Base-by-base conservation (phyloP, 2,113 vertebrate genomes). In the Aptenodytes forsteri region DNA sequence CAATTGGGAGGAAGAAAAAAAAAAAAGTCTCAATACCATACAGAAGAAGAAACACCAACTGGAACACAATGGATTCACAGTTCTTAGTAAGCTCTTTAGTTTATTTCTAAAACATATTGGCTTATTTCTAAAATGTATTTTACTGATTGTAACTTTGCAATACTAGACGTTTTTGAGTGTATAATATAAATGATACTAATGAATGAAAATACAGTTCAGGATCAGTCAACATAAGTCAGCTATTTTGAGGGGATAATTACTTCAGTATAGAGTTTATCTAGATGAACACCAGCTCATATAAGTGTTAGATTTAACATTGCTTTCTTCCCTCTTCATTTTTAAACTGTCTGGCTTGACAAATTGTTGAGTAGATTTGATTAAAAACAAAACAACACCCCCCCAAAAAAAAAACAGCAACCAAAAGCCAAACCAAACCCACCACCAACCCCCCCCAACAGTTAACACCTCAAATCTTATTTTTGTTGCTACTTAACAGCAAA, bases 401-500 rank as follows among this genome's bases (percentile, higher is more conserved):
- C 6, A 44, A 12, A 38, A 25, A 18, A 32, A 16, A 26, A 13
- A 5, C 38, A 42, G 42, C 16, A 36, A 66, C 19, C 10, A 11
- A 50, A 22, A 17, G 42, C 42, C 42, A 54, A 32, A 9, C 7
- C 29, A 93, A 93, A 46, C 19, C 21, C 54, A 58, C 59, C 73
- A 18, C 26, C 55, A 50, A 18, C 87, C 49, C 22, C 23, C 23
- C 29, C 10, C 27, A 82, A 34, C 34, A 85, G 42, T 77, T 40
- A 80, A 42, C 77, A 89, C 23, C 72, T 95, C 72, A 93, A 90
- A 79, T 76, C 70, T 92, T 92, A 90, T 44, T 83, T 76, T 75
- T 54, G 34, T 89, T 82, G 86, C 87, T 91, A 95, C 76, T 59
- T 88, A 92, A 89, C 86, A 81, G 90, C 87, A 92, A 97, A 91